phyloP scores from a whole-genome alignment of 2,113 vertebrate genomes.

The Oreochromis aureus region DNA sequence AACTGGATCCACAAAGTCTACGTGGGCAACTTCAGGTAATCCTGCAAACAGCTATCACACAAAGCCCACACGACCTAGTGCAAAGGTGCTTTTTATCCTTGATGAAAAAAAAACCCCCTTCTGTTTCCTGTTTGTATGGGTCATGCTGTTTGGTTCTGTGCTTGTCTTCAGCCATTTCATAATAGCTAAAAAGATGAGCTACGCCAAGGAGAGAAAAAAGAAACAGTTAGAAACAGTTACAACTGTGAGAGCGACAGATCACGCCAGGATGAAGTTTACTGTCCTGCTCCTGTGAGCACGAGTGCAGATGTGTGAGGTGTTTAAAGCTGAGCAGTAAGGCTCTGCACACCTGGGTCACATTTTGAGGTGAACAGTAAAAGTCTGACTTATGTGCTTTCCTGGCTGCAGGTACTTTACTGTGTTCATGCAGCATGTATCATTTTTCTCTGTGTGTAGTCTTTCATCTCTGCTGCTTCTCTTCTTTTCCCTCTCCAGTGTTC shows the following conservation, averaged over 20 bases:
- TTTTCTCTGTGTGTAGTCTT: not conserved
- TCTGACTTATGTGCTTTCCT: not conserved
- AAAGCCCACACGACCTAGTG: not conserved
- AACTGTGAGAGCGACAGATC: not conserved
- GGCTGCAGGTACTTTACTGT: not conserved
- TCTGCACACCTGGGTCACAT: not conserved
- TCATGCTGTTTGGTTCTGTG: not conserved
- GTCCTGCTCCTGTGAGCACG: not conserved
- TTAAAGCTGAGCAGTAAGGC: not conserved
- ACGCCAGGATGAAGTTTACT: not conserved
- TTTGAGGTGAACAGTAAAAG: not conserved
- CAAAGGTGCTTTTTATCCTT: not conserved
- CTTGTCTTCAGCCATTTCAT: not conserved
- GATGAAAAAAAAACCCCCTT: too few species aligned
- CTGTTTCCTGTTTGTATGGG: not conserved
- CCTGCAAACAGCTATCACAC: not conserved
- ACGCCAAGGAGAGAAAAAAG: not conserved
- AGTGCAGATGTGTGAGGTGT: not conserved
- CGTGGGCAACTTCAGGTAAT: constrained; percentile 83
- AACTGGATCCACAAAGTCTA: constrained; percentile 82
- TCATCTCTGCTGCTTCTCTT: not conserved
- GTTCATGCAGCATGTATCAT: not conserved
- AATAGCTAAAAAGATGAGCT: not conserved
- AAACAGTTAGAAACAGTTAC: not conserved
- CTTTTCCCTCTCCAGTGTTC: constrained; percentile 9